phyloP scores from a whole-genome alignment of 2,888 invertebrate genomes.

The Patella caerulea region DNA sequence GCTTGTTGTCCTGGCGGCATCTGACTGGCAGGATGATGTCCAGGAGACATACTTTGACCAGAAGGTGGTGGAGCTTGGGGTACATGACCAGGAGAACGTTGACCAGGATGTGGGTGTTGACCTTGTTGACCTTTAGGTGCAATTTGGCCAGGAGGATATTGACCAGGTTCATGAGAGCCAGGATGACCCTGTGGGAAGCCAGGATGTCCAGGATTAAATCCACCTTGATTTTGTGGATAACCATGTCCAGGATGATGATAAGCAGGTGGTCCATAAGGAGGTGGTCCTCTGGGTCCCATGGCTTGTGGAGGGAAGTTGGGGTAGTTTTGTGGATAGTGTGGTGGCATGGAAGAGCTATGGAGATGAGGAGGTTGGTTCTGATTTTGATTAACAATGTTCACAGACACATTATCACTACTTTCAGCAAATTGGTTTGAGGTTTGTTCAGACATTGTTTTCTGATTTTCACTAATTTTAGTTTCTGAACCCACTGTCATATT shows the following conservation, averaged over 20 bases:
- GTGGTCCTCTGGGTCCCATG: neutral
- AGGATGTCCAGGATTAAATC: slow-evolving; percentile 2
- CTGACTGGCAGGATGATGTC: neutral
- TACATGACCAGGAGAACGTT: neutral
- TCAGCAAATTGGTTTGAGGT: neutral
- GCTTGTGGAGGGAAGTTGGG: neutral
- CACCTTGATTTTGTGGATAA: neutral
- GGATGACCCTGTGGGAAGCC: neutral
- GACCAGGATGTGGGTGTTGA: neutral
- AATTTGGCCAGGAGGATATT: neutral
- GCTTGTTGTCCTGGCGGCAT: neutral
- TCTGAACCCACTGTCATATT: no score
- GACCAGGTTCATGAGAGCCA: neutral
- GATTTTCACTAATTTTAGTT: slow-evolving; percentile 21
- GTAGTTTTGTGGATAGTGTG: neutral
- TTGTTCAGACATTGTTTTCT: neutral
- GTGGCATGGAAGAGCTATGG: neutral
- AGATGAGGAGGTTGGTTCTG: neutral
- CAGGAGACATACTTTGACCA: neutral
- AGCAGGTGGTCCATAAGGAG: neutral
- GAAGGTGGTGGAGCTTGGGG: neutral
- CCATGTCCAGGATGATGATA: neutral
- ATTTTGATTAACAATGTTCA: neutral
- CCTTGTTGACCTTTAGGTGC: neutral
- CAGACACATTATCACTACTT: neutral